Percentiles rank a stretch among this genome's conserved stretches.
phyloP scores from a whole-genome alignment of 2,888 invertebrate genomes.

The Chrysolina americana region DNA sequence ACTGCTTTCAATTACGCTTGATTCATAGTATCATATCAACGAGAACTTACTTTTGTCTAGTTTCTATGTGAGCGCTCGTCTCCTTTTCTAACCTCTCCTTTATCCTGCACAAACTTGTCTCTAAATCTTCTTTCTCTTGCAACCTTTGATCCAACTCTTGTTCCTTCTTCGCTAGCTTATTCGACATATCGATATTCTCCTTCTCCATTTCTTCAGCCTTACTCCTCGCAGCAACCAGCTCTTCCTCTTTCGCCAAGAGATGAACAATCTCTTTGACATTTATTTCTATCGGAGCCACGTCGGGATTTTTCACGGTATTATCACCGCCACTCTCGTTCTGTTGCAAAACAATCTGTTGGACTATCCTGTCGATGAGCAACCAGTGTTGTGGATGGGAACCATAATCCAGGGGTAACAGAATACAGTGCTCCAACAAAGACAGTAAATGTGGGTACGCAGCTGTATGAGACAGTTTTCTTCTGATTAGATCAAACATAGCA shows the following conservation, averaged over 20 bases:
- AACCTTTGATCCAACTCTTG: slow-evolving; percentile 91
- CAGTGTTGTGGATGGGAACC: slow-evolving; percentile 93
- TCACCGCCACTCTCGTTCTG: slow-evolving; percentile 67
- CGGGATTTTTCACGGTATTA: slow-evolving; percentile 78
- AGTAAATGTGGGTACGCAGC: slow-evolving; percentile 94
- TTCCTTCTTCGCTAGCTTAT: slow-evolving; percentile 91
- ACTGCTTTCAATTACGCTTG: too few relatives aligned
- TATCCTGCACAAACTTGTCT: slow-evolving; percentile 83
- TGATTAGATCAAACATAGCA: slow-evolving; percentile 91
- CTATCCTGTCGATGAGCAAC: slow-evolving; percentile 92
- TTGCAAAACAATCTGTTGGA: slow-evolving; percentile 94
- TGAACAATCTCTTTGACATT: slow-evolving; percentile 94
- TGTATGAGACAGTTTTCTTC: slow-evolving; percentile 91
- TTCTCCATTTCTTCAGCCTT: slow-evolving; percentile 91
- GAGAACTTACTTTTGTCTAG: slow-evolving; percentile 74
- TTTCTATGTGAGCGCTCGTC: slow-evolving; percentile 89
- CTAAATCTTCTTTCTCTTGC: slow-evolving; percentile 94
- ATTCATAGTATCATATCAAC: too few relatives aligned
- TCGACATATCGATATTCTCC: slow-evolving; percentile 90
- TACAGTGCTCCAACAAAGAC: slow-evolving; percentile 90
- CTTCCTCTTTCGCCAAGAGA: slow-evolving; percentile 93
- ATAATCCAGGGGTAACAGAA: slow-evolving; percentile 88
- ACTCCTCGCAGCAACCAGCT: slow-evolving; percentile 87
- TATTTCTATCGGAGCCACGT: slow-evolving; percentile 88
- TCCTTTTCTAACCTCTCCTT: slow-evolving; percentile 93